Base-by-base conservation (phyloP, 2,888 invertebrate genomes). In the Eilema sororculum region DNA sequence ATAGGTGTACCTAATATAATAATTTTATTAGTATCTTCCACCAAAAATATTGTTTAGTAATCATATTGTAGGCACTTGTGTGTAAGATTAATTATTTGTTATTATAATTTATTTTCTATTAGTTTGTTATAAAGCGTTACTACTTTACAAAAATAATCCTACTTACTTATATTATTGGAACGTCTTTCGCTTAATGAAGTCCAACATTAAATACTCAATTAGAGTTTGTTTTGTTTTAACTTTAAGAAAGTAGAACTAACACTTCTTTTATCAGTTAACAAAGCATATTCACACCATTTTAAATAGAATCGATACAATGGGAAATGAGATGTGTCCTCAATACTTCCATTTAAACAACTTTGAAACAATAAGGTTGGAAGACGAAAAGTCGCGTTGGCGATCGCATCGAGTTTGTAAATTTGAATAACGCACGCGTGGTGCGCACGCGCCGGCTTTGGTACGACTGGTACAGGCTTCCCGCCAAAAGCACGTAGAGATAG, bases 191-290 rank as follows among this genome's bases (percentile, higher is more conserved):
- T 71, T 74, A 78, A 78, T 78, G 78, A 75, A 71, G 74, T 79
- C 81, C 81, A 82, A 82, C 75, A 83, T 81, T 72, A 82, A 82
- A 75, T 76, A 75, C 72, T 77, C 73, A 76, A 78, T 80, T 75
- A 84, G 82, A 83, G 84, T 86, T 87, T 84, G 86, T 85, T 89
- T 88, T 87, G 88, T 90, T 88, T 84, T 80, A 81, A 87, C 84
- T 89, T 91, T 89, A 90, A 79, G 93, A 94, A 94, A 94, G 93
- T 94, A 90, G 91, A 94, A 94, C 93, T 94, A 93, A 94, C 92
- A 93, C 92, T 90, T 85, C 89, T 91, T 90, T 94, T 93, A 88
- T 93, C 77, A 78, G 78, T 82, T 78, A 88, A 93, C 93, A 94
- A 94, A 90, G 89, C 90, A 91, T 92, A 87, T 92, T 93, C 92